Conservation (phyloP, 2,888 invertebrate genomes). For the Metacarcinus magister region DNA sequence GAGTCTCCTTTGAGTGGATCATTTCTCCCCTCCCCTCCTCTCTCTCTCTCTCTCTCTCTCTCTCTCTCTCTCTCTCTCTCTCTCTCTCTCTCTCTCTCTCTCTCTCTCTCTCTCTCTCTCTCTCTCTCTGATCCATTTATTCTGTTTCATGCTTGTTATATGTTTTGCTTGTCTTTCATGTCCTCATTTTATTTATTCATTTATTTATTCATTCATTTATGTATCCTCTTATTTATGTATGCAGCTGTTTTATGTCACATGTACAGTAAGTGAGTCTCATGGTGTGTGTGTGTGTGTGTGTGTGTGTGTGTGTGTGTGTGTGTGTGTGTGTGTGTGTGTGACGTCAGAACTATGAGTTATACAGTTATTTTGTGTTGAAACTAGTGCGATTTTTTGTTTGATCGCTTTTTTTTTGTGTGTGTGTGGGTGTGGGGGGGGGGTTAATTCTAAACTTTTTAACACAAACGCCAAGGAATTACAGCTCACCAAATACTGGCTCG, state of each 20-base stretch:
- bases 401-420: not conserved
- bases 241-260: too few relatives aligned
- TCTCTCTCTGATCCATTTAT: not conserved
- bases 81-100: conserved; percentile 59
- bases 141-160: not conserved
- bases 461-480: not conserved
- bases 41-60: conserved; percentile 65
- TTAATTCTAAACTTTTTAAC: not conserved
- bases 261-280: too few relatives aligned
- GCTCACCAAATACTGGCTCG: not conserved
- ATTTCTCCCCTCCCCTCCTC: not conserved
- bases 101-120: conserved; percentile 55
- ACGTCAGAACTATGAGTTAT: not conserved
- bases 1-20: not conserved
- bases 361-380: not conserved
- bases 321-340: not conserved
- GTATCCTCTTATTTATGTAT: not conserved
- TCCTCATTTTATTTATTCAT: not conserved
- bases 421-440: too few relatives aligned
- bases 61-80: conserved; percentile 67
- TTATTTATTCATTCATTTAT: too few relatives aligned
- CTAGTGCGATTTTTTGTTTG: not conserved
- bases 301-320: conserved; percentile 41
- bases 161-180: not conserved
- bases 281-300: not conserved